Base-by-base conservation (phyloP, 2,797 vertebrate genomes). In the Pseudomugil tenellus region DNA sequence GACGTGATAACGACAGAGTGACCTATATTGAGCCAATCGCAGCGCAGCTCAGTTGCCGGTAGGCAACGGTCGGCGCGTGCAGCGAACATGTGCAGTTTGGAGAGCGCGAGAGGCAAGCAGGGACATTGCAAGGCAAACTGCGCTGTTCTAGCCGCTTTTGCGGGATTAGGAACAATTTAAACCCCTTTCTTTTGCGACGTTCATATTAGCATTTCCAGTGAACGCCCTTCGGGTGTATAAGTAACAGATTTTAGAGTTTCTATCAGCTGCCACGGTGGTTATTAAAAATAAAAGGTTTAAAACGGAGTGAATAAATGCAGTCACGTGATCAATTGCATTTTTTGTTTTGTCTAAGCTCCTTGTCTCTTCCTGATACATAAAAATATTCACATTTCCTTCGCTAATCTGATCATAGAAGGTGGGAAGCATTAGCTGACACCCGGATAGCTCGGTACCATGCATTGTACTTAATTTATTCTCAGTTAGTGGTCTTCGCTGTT, bases 1-100 rank as follows among this genome's bases (percentile, higher is more conserved):
- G 56, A n/a, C 13, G 72, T 6, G 55, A 78, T 67, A 68, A 81
- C 87, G 77, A 86, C 93, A 91, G 84, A 92, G 77, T 96, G 96
- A 97, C 96, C 96, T 94, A 96, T 67, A 88, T 95, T 92, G 56
- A 74, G 63, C 94, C 93, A 95, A 95, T 94, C 72, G 23, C 41
- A 51, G 53, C 49, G 66, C 78, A 26, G 81, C 77, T 58, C 39
- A 39, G 67, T 69, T 83, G 90, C 89, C 83, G 90, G 87, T 85
- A 85, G 92, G 89, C 88, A 91, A 83, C 87, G 80, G 76, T 61
- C 72, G 81, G 86, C 92, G 87, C 94, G 93, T 95, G 93, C 87
- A 56, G 54, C 31, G 29, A 79, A 91, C 93, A 95, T 90, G 94
- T 95, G 94, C 91, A 74, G 58, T 31, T 28, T 56, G 16, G 68